Percentiles rank a stretch among this genome's conserved stretches.
Conservation (phyloP, 2,113 vertebrate genomes). For the Ia io region DNA sequence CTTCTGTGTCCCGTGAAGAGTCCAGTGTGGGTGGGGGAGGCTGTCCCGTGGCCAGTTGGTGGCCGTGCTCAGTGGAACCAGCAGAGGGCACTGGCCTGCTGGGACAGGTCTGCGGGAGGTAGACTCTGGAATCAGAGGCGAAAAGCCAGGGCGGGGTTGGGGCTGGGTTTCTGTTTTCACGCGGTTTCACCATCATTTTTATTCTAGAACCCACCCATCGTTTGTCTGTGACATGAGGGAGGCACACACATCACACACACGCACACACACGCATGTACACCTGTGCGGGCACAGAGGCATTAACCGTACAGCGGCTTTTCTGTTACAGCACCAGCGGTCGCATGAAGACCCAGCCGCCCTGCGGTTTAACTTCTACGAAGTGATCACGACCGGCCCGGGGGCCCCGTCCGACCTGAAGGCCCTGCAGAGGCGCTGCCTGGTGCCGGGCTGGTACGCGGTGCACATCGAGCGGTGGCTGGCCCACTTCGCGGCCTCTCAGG, state of each 20-base stretch:
- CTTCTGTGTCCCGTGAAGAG: background rate
- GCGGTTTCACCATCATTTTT: too few relatives aligned
- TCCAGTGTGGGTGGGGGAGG: rapidly evolving
- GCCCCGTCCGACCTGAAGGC: slow-evolving; percentile 86
- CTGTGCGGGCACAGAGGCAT: background rate
- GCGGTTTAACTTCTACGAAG: slow-evolving; percentile 93
- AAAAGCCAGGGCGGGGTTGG: background rate
- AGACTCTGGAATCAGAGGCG: background rate
- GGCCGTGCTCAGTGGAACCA: rapidly evolving
- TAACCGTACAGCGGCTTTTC: background rate
- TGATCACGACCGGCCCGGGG: slow-evolving; percentile 87
- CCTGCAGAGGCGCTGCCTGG: slow-evolving; percentile 92
- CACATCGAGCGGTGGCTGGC: slow-evolving; percentile 94
- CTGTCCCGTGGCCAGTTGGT: background rate
- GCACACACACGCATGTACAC: rapidly evolving
- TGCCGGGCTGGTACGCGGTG: slow-evolving; percentile 91
- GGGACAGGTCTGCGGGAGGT: background rate
- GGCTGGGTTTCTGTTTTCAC: too few relatives aligned
- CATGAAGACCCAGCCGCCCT: slow-evolving; percentile 93
- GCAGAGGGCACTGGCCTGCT: background rate
- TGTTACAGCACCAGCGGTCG: slow-evolving; percentile 92
- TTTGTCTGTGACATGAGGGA: too few relatives aligned
- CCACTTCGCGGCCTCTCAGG: slow-evolving; percentile 92
- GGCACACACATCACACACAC: background rate
- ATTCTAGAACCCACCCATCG: too few relatives aligned